These are phyloP conservation scores for Nephrotoma flavescens DNA, from an alignment of 2,888 invertebrate species.

Conservation along the genomic window DNA sequence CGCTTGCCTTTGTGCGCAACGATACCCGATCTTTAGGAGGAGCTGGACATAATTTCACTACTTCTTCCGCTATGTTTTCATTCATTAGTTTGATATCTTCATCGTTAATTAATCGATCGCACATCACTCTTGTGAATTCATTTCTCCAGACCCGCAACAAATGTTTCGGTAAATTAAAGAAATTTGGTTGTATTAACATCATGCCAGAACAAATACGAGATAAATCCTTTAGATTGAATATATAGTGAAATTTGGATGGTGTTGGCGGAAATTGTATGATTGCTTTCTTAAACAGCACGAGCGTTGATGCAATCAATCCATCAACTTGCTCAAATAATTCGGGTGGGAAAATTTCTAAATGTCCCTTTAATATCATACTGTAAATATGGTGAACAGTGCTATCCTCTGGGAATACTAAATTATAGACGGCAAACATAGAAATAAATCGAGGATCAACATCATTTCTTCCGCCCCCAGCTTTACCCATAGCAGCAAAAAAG, in stretches of 20 bases:
- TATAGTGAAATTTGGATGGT: constrained; percentile 87
- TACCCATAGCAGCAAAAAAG: constrained; percentile 73
- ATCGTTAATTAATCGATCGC: constrained; percentile 45
- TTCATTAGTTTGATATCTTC: constrained; percentile 52
- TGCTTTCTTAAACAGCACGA: constrained; percentile 67
- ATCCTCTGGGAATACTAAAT: constrained; percentile 71
- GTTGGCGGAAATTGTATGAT: constrained; percentile 73
- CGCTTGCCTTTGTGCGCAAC: neutral
- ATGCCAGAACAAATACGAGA: constrained; percentile 74
- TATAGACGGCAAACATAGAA: constrained; percentile 78
- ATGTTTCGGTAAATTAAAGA: constrained; percentile 50
- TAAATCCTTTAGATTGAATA: constrained; percentile 83
- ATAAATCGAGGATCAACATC: constrained; percentile 83
- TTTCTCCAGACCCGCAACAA: constrained; percentile 82
- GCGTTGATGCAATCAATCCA: constrained; percentile 59
- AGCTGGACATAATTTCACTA: constrained; percentile 35
- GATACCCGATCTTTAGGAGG: constrained; percentile 11
- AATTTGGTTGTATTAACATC: constrained; percentile 55
- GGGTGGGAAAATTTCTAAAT: constrained; percentile 51
- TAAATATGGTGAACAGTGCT: constrained; percentile 68
- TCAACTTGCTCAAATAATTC: constrained; percentile 49
- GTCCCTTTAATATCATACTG: constrained; percentile 64
- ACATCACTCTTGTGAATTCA: constrained; percentile 74
- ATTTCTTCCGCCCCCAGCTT: constrained; percentile 78
- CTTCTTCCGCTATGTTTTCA: constrained; percentile 40